phyloP scores from a whole-genome alignment of 2,797 vertebrate species.

The Limnodromus scolopaceus region DNA sequence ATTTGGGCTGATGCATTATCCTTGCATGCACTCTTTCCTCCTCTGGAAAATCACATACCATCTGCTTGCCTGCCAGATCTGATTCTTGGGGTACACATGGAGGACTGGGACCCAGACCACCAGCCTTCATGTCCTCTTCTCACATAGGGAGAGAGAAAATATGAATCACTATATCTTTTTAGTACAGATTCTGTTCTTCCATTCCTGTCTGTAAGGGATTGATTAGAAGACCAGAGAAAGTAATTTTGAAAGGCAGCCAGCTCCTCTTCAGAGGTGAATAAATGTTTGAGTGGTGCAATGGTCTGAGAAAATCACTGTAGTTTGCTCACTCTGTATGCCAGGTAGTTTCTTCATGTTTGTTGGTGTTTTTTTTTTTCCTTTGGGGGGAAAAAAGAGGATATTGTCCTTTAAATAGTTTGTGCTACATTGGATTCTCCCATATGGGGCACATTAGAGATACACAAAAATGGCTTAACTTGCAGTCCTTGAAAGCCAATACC shows the following conservation, averaged over 20 bases:
- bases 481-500: background rate
- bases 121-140: background rate
- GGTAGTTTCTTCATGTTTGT: background rate
- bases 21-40: background rate
- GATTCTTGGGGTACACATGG: rapidly evolving
- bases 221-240: background rate
- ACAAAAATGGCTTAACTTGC: background rate
- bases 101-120: background rate
- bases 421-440: background rate
- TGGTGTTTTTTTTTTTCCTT: background rate
- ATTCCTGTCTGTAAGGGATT: background rate
- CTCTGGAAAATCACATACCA: background rate
- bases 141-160: background rate
- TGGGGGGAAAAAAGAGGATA: background rate
- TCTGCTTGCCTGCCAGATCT: background rate
- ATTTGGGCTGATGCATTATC: background rate
- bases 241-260: background rate
- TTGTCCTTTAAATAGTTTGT: background rate
- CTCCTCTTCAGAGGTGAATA: background rate
- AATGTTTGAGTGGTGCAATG: background rate
- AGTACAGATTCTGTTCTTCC: background rate
- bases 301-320: background rate
- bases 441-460: background rate
- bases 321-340: background rate
- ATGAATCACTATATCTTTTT: background rate